Evolutionary conservation across 2,113 vertebrate species (phyloP), one percentile per base, ranked within the genome.

Genomic region (Takifugu bimaculatus): DNA sequence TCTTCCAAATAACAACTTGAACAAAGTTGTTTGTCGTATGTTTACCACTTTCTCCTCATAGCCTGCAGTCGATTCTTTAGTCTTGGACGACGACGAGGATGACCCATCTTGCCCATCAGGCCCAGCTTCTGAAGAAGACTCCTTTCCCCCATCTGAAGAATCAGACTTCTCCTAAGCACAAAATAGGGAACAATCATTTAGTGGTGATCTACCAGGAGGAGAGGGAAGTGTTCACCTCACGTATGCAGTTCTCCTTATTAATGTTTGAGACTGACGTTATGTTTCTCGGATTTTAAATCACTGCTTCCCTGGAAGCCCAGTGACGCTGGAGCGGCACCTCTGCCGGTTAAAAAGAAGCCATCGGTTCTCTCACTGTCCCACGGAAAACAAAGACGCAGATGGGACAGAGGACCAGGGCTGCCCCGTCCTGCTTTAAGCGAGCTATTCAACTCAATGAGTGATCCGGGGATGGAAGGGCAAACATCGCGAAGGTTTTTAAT

Each of bases 31-130:
- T 1, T 25, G 13, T 32, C 13, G 25, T 25, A 2, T 64, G 76
- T 85, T 83, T 91, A 99, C 97, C 94, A 97, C 94, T 94, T 98
- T 99, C 85, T 98, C 95, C 86, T 99, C 97, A 49, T 99, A 99
- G 0, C 91, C 94, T 28, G 93, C 92, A 72, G 90, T 83, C 11
- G 74, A 60, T 4, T 87, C 86, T 87, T 95, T 94, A 62, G 92
- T 91, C 76, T 91, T 89, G 45, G 93, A 89, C 44, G 92, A 90
- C 2, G 83, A 84, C 0, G 80, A 69, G 10, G 93, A 91, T 1
- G 93, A 92, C 1, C 88, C 90, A 80, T 93, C 90, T 65, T 87
- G 92, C 71, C 88, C 87, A 72, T 93, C 94, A 72, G 91, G 63
- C 4, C 87, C 93, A 32, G 91, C 90, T 75, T 93, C 88, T 49